phyloP scores from a whole-genome alignment of 2,113 vertebrate species.

The Neolamprologus modestus region DNA sequence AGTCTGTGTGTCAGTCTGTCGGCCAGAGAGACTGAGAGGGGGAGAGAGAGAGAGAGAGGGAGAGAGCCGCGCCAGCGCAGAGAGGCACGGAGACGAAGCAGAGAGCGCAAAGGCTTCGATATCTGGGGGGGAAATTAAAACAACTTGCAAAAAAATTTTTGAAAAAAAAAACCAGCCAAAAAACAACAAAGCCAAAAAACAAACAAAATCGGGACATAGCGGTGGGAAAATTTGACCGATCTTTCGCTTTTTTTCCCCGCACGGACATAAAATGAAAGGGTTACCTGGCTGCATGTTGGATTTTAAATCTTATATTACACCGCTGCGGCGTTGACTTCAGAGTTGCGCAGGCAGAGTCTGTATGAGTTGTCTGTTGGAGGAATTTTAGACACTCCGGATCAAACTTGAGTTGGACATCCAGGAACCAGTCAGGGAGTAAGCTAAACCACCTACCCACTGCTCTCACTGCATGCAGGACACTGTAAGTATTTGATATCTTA shows the following conservation, averaged over 20 bases:
- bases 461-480: neutral
- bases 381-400: constrained; percentile 14
- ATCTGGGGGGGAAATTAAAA: neutral
- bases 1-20: constrained; percentile 34
- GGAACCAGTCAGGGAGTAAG: constrained; percentile 34
- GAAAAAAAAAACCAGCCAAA: neutral
- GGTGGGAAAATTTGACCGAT: neutral
- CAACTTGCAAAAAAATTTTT: neutral
- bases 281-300: constrained; percentile 38
- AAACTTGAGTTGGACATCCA: constrained; percentile 26
- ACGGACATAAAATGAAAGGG: constrained; percentile 67
- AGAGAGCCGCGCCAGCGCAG: constrained; percentile 33
- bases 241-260: neutral
- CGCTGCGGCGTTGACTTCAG: constrained; percentile 40
- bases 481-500: constrained; percentile 26
- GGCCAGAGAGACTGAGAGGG: neutral
- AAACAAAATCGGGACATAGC: neutral
- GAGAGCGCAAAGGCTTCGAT: constrained; percentile 29
- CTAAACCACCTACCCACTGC: neutral
- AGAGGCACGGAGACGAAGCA: constrained; percentile 43
- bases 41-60: neutral
- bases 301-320: constrained; percentile 23
- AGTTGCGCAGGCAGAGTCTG: constrained; percentile 12
- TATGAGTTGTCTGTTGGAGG: constrained; percentile 3
- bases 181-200: neutral